A percentile compares a stretch with the other conserved stretches of the same genome.
These are phyloP conservation scores for Meda fulgida DNA, from an alignment of 2,797 vertebrate species.

Conservation along the genomic window DNA sequence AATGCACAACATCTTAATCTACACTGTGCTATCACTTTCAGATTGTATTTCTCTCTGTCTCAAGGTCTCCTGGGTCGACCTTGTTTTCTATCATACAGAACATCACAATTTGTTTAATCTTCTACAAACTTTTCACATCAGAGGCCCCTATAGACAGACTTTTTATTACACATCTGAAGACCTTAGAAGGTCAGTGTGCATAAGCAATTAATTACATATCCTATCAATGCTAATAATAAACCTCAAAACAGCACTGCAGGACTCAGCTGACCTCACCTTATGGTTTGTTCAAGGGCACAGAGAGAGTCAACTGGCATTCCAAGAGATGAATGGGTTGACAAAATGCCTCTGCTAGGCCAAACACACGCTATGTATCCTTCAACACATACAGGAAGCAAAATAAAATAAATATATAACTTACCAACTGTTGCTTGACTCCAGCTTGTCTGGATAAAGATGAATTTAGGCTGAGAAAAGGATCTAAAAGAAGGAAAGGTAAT, in stretches of 20 bases:
- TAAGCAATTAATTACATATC: slow-evolving; percentile 76
- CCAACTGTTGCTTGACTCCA: slow-evolving; percentile 16
- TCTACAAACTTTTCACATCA: slow-evolving; percentile 68
- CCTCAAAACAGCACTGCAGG: slow-evolving; percentile 56
- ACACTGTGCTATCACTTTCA: not conserved
- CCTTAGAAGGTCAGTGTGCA: slow-evolving; percentile 67
- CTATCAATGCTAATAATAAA: slow-evolving; percentile 79
- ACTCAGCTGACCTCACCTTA: slow-evolving; percentile 65
- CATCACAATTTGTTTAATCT: slow-evolving; percentile 72
- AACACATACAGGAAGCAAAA: slow-evolving; percentile 9
- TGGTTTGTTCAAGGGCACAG: slow-evolving; percentile 71
- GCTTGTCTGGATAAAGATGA: slow-evolving; percentile 19
- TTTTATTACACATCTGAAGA: slow-evolving; percentile 68
- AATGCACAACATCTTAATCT: slow-evolving; percentile 1
- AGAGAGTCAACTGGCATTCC: slow-evolving; percentile 58
- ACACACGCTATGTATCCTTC: slow-evolving; percentile 40
- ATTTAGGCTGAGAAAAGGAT: not conserved
- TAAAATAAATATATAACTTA: slow-evolving; percentile 26
- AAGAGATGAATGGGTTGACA: slow-evolving; percentile 70
- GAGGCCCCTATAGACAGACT: slow-evolving; percentile 58
- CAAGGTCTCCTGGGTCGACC: slow-evolving; percentile 57
- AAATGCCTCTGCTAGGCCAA: slow-evolving; percentile 63
- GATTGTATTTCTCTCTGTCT: slow-evolving; percentile 20
- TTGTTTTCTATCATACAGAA: slow-evolving; percentile 68
- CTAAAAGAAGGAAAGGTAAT: slow-evolving; percentile 51